phyloP scores from a whole-genome alignment of 2,797 vertebrate species.

The Siniperca obscura region DNA sequence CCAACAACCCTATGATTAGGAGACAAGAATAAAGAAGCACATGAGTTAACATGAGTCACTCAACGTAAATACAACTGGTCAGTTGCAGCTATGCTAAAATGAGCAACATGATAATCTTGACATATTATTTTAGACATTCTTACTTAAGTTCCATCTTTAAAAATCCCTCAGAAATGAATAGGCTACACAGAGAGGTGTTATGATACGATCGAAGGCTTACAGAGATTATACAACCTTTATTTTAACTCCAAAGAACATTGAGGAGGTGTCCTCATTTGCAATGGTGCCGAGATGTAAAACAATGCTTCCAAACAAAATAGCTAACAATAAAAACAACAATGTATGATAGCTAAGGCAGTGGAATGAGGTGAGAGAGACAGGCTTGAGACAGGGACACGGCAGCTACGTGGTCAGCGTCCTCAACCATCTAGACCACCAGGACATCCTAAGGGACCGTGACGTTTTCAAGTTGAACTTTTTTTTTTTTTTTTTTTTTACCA shows the following conservation, averaged over 20 bases:
- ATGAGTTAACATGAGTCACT: not conserved
- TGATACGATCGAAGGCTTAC: not conserved
- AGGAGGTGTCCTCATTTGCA: too few relatives aligned
- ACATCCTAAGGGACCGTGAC: not conserved
- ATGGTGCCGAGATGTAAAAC: too few relatives aligned
- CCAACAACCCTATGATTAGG: too few relatives aligned
- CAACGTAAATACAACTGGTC: not conserved
- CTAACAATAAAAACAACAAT: too few relatives aligned
- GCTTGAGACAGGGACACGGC: not conserved
- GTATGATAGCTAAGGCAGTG: not conserved
- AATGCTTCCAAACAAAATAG: too few relatives aligned
- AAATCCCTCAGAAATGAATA: not conserved
- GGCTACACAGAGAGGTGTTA: not conserved
- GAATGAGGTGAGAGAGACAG: not conserved
- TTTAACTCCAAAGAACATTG: too few relatives aligned
- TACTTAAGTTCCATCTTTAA: too few relatives aligned
- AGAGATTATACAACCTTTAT: too few relatives aligned
- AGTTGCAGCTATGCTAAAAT: not conserved
- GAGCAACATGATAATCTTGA: not conserved
- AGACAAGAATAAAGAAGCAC: not conserved
- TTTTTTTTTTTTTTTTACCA: not conserved
- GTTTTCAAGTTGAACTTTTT: not conserved
- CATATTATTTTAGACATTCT: too few relatives aligned
- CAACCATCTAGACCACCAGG: not conserved
- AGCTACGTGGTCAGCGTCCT: not conserved